Conservation (phyloP, 2,797 vertebrate genomes). For the Zalophus californianus region DNA sequence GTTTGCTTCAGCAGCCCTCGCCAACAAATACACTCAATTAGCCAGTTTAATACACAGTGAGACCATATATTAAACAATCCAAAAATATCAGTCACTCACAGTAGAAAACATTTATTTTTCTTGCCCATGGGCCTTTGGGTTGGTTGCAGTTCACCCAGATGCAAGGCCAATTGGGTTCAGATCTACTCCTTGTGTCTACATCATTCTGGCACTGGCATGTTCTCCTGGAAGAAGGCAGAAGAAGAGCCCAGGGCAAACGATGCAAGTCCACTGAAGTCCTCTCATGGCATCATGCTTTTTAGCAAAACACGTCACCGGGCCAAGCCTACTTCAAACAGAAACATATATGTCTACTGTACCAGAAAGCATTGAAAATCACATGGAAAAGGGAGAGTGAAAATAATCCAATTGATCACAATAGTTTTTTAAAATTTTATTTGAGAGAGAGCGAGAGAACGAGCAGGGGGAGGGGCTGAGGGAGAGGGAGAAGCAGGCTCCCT, state of each 20-base stretch:
- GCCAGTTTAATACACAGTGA: not conserved
- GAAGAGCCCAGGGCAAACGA: not conserved
- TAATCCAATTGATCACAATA: not conserved
- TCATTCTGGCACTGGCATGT: not conserved
- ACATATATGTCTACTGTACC: not conserved
- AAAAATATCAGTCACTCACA: not conserved
- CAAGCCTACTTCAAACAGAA: not conserved
- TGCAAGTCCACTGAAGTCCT: not conserved
- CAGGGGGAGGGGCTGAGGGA: not conserved
- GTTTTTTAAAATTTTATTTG: not conserved
- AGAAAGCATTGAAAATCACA: not conserved
- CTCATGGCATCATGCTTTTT: not conserved
- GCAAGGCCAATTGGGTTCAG: not conserved
- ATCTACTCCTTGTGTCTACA: not conserved
- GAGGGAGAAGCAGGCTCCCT: not conserved
- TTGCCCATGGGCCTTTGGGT: not conserved
- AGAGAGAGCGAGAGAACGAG: not conserved
- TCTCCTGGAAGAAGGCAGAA: not conserved
- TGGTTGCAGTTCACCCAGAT: not conserved
- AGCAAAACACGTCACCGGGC: not conserved
- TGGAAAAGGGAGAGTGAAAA: not conserved
- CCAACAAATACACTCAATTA: not conserved
- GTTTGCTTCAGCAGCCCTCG: not conserved
- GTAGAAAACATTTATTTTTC: conserved; percentile 1
- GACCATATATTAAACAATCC: not conserved